A percentile compares a stretch with the other conserved stretches of the same genome.
These are phyloP conservation scores for Sciurus vulgaris DNA, from an alignment of 2,797 vertebrate species.

Conservation along the genomic window DNA sequence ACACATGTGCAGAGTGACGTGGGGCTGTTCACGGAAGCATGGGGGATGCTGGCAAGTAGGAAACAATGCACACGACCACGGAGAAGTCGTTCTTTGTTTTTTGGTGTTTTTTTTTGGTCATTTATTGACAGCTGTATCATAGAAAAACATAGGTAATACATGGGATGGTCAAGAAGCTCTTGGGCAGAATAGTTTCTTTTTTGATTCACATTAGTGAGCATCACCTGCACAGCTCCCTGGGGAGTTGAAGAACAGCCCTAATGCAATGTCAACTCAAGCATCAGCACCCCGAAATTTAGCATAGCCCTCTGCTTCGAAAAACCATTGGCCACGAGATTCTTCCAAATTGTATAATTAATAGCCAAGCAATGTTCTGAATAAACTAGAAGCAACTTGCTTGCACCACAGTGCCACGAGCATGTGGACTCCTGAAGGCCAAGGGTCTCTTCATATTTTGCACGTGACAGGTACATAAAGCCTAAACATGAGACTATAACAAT, in stretches of 20 bases:
- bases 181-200: no score
- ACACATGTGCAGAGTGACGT: not conserved
- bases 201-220: slow-evolving; percentile 45
- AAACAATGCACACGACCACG: not conserved
- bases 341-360: slow-evolving; percentile 71
- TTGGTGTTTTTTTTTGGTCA: slow-evolving; percentile 12
- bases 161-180: no score
- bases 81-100: not conserved
- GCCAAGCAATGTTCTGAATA: not conserved
- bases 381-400: slow-evolving; percentile 69
- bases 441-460: slow-evolving; percentile 79
- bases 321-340: slow-evolving; percentile 66
- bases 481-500: slow-evolving; percentile 69
- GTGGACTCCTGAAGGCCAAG: slow-evolving; percentile 80
- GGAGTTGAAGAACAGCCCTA: slow-evolving; percentile 55
- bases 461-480: slow-evolving; percentile 73
- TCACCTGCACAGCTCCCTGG: slow-evolving; percentile 44
- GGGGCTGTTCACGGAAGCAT: accelerated
- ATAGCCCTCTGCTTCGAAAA: slow-evolving; percentile 71
- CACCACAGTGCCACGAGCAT: slow-evolving; percentile 81
- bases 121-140: slow-evolving; percentile 2
- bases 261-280: slow-evolving; percentile 73
- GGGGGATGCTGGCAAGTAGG: not conserved
- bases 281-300: slow-evolving; percentile 69
- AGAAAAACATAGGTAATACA: not conserved